These are phyloP conservation scores for Idaea dimidiata DNA, from an alignment of 2,888 invertebrate genomes.

Conservation along the genomic window DNA sequence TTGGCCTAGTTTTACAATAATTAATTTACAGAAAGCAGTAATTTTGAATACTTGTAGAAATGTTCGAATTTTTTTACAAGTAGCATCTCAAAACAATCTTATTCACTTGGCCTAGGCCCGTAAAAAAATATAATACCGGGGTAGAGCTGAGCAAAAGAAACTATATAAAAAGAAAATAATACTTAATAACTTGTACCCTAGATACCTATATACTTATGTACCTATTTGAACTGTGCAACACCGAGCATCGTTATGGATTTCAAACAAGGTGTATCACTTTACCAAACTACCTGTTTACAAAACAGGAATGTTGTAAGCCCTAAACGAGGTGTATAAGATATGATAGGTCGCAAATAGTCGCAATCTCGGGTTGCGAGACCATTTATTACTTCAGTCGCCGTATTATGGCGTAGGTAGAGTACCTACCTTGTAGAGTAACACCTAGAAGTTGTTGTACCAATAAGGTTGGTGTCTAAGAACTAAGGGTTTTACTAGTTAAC, in stretches of 20 bases:
- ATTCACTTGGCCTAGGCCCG: too few relatives aligned
- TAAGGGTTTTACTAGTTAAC: background rate
- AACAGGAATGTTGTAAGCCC: slow-evolving; percentile 23
- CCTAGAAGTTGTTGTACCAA: background rate
- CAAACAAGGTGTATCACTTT: slow-evolving; percentile 1
- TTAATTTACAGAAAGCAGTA: too few relatives aligned
- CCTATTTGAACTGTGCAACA: background rate
- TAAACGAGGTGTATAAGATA: slow-evolving; percentile 27
- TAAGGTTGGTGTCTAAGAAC: background rate
- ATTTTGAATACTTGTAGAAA: too few relatives aligned
- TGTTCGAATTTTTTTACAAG: too few relatives aligned
- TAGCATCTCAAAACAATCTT: too few relatives aligned
- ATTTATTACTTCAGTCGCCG: slow-evolving; percentile 18
- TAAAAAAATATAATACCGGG: too few relatives aligned
- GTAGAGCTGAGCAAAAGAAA: too few relatives aligned
- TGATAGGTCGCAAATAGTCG: slow-evolving; percentile 28
- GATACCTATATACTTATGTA: background rate
- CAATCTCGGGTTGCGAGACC: slow-evolving; percentile 24
- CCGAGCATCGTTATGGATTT: background rate
- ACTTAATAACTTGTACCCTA: too few relatives aligned
- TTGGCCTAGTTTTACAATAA: too few relatives aligned
- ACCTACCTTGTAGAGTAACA: background rate
- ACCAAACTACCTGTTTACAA: slow-evolving; percentile 13
- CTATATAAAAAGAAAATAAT: too few relatives aligned
- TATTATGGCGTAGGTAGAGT: background rate